Conservation (phyloP, 2,797 vertebrate genomes). For the Loris lydekkerianus region DNA sequence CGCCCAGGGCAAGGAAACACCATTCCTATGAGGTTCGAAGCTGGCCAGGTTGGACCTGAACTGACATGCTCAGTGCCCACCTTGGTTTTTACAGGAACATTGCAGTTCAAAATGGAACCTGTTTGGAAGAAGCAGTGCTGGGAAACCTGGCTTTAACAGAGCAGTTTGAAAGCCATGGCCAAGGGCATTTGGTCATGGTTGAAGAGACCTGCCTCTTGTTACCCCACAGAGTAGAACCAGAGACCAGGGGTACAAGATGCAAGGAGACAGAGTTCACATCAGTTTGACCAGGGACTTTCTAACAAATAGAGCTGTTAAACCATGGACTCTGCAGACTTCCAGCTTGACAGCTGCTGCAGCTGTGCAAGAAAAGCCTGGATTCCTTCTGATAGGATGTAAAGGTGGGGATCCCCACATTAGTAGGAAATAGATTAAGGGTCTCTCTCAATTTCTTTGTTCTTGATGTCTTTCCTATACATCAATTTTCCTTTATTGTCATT, state of each 20-base stretch:
- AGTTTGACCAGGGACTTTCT: background rate
- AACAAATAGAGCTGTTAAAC: background rate
- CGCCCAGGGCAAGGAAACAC: background rate
- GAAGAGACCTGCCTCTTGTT: background rate
- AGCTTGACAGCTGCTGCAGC: background rate
- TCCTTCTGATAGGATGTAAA: background rate
- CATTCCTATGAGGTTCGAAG: background rate
- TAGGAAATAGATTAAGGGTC: background rate
- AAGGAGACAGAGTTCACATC: background rate
- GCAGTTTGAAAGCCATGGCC: background rate
- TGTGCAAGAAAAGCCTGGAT: background rate
- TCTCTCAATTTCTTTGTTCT: background rate
- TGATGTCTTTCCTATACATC: background rate
- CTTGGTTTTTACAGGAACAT: background rate
- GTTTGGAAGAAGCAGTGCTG: background rate
- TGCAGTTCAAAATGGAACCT: background rate
- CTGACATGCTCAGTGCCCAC: background rate
- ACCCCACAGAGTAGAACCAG: background rate
- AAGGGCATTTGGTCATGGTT: background rate
- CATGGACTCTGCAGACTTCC: background rate
- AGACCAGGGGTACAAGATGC: background rate
- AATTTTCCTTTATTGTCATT: background rate
- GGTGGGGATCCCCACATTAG: background rate
- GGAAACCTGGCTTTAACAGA: background rate
- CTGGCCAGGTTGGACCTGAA: background rate